Conservation (phyloP, 2,113 vertebrate species). For the Phrynocephalus versicolor region DNA sequence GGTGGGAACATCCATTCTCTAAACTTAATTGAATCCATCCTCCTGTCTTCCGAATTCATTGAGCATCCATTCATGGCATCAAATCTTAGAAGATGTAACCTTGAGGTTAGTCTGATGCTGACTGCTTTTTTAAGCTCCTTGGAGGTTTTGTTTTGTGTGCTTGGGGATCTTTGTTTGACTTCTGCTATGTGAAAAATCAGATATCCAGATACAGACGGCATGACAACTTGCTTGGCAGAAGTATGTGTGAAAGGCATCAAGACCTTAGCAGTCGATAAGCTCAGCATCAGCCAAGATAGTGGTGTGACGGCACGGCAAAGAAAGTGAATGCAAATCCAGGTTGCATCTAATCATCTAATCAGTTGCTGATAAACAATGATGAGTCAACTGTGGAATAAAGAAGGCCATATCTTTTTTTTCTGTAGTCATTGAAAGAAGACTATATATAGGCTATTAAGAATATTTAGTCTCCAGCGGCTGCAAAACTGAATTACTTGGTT, state of each 20-base stretch:
- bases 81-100: not conserved
- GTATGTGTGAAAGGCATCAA: too few relatives aligned
- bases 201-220: too few relatives aligned
- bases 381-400: conserved; percentile 34
- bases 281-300: too few relatives aligned
- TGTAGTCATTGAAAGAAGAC: conserved; percentile 48
- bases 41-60: not conserved
- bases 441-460: conserved; percentile 45
- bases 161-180: too few relatives aligned
- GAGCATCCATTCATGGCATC: not conserved
- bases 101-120: too few relatives aligned
- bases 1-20: not conserved
- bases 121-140: too few relatives aligned
- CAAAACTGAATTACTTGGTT: conserved; percentile 32
- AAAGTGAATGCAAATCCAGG: too few relatives aligned
- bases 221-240: too few relatives aligned
- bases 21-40: not conserved
- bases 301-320: too few relatives aligned
- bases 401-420: conserved; percentile 38
- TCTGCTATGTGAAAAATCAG: too few relatives aligned
- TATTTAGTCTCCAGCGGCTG: conserved; percentile 27
- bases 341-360: not conserved
- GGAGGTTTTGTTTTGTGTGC: too few relatives aligned
- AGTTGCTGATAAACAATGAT: conserved; percentile 7
- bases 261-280: too few relatives aligned